Base-by-base conservation (phyloP, 2,888 invertebrate genomes). In the Hypercompe scribonia region DNA sequence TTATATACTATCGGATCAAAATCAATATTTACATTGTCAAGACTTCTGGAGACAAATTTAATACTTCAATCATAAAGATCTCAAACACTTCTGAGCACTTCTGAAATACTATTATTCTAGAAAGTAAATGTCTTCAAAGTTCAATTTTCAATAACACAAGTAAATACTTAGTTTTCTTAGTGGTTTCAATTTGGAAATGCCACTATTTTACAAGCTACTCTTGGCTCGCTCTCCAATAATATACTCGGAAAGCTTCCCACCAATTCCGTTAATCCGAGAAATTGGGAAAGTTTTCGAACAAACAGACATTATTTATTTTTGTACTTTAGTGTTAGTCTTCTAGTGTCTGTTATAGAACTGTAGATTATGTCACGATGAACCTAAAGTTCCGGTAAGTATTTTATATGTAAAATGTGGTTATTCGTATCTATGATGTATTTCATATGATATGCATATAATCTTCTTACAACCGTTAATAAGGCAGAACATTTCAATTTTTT, bases 221-320 rank as follows among this genome's bases (percentile, higher is more conserved):
- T 76, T 78, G 50, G 68, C 36, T 39, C 42, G 11, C 42, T 73
- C 36, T 66, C 61, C 61, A 65, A 74, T 69, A 78, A 72, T 76
- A 79, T 68, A 79, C 63, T 73, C 42, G 15, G 28, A 73, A 76
- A 81, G 66, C 78, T 82, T 77, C 42, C 1, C 54, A 63, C 65
- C 68, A 72, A 75, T 74, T 78, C 78, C 76, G 74, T 72, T 82
- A 84, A 84, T 82, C 80, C 73, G 33, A 75, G 50, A 75, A 76
- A 76, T 70, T 69, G 70, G 54, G 66, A 75, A 84, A 84, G 72
- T 75, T 79, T 79, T 66, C 24, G 34, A 74, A 82, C 72, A 76
- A 78, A 79, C 76, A 77, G 68, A 71, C 63, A 68, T 31, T 63
- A 67, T 71, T 76, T 81, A 71, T 78, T 84, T 79, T 76, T 76